Percentiles rank a stretch among this genome's conserved stretches.
These are phyloP conservation scores for Phylloscopus trochilus DNA, from an alignment of 2,113 vertebrate species.

Conservation along the genomic window DNA sequence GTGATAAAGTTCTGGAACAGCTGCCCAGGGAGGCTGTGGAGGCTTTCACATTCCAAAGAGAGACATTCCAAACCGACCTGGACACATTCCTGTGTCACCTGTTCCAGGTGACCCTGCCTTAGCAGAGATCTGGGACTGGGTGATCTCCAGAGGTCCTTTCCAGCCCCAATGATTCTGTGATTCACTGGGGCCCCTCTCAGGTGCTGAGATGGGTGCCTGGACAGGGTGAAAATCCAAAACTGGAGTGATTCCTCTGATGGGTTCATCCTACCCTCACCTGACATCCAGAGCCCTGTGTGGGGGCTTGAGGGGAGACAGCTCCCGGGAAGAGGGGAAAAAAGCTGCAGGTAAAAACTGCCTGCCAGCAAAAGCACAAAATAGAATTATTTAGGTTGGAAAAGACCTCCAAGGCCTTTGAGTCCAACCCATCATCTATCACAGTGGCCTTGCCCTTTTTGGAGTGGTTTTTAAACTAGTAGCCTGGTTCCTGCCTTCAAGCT, in stretches of 20 bases:
- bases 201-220: accelerated
- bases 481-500: accelerated
- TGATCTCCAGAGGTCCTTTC: not conserved
- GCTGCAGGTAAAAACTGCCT: not conserved
- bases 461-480: not conserved
- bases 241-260: accelerated
- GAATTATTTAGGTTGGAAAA: not conserved
- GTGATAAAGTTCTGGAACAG: not conserved
- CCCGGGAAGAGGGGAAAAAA: no score
- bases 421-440: not conserved
- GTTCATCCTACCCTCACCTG: not conserved
- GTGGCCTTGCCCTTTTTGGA: not conserved
- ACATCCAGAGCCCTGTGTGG: not conserved
- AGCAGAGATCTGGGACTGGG: not conserved
- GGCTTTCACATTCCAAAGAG: not conserved
- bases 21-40: not conserved
- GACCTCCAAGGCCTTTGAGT: not conserved
- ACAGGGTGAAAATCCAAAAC: not conserved
- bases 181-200: accelerated
- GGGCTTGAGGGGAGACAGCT: not conserved
- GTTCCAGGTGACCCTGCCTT: not conserved
- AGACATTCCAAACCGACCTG: not conserved
- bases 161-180: not conserved
- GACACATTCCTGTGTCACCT: not conserved
- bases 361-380: not conserved